These are phyloP conservation scores for Engraulis encrasicolus DNA, from an alignment of 2,113 vertebrate genomes.

Conservation along the genomic window DNA sequence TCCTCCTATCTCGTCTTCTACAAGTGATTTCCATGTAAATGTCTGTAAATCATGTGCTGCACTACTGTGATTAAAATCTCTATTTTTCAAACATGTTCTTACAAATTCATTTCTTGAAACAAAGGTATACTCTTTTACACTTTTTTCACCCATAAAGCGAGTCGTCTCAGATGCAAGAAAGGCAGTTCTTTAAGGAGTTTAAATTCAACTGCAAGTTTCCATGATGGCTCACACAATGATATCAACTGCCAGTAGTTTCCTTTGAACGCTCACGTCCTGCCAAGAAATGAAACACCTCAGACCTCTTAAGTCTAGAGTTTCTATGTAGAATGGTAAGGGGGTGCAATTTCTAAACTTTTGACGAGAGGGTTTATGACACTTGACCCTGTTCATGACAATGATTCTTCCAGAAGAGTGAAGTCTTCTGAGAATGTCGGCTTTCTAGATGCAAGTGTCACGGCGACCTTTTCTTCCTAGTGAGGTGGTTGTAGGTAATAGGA, in stretches of 20 bases:
- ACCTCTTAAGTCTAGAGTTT: neutral
- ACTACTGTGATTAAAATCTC: conserved; percentile 20
- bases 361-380: neutral
- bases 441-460: neutral
- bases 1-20: conserved; percentile 79
- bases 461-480: neutral
- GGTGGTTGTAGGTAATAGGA: neutral
- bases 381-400: neutral
- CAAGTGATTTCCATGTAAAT: conserved; percentile 52
- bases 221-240: neutral
- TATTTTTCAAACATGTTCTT: neutral
- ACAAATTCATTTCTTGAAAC: neutral
- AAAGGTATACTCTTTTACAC: neutral
- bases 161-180: neutral
- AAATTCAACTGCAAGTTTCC: neutral
- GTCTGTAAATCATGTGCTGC: neutral
- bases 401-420: neutral
- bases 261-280: neutral
- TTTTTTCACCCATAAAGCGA: neutral
- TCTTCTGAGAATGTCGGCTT: neutral
- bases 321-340: neutral
- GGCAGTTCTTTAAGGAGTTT: neutral
- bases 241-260: neutral
- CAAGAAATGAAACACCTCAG: neutral
- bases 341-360: neutral